Evolutionary conservation across 1,140 invertebrate genomes (phyloP), one percentile per base, ranked within the genome.

Genomic region (Colletes gigas): DNA sequence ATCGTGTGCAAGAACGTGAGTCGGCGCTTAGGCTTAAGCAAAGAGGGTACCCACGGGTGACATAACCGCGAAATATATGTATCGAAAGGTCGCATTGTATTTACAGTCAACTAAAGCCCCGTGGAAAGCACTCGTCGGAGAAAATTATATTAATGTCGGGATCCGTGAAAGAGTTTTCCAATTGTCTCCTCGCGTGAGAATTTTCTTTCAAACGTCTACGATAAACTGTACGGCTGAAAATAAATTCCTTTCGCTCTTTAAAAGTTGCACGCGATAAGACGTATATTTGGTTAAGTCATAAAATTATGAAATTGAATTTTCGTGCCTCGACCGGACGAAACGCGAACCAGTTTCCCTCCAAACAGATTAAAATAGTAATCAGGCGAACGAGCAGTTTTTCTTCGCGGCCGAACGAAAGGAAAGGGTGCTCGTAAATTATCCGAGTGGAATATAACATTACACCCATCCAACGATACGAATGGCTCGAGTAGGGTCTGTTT

Each of bases 401-500:
- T 30, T 50, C 30, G 19, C 17, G 30, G 21, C 17, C 50, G 67
- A 7, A 41, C 47, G 44, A 21, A 75, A 54, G 19, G 54, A 68
- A 41, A 39, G 30, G 15, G 68, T 57, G 60, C 69, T 85, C 83
- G 81, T 85, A 85, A 85, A 85, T 85, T 84, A 70, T 47, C 14
- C 54, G 21, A 73, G 59, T 54, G 62, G 73, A 52, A 63, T 85
- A 66, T 73, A 74, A 69, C 82, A 12, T 50, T 77, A 63, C 41
- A 12, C 39, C 39, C 41, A 41, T 50, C 9, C 39, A 50, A 50
- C 71, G 81, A 82, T 78, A 74, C 65, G 47, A 81, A 63, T 59
- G 74, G 55, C 62, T 75, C 59, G 68, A 75, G 65, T 47, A 60
- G 66, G 74, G 60, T 87, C 86, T 88, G 87, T 81, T 88, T 87